Base-by-base conservation (phyloP, 64 coral and sea anemone genomes). In the Dendronephthya gigantea region DNA sequence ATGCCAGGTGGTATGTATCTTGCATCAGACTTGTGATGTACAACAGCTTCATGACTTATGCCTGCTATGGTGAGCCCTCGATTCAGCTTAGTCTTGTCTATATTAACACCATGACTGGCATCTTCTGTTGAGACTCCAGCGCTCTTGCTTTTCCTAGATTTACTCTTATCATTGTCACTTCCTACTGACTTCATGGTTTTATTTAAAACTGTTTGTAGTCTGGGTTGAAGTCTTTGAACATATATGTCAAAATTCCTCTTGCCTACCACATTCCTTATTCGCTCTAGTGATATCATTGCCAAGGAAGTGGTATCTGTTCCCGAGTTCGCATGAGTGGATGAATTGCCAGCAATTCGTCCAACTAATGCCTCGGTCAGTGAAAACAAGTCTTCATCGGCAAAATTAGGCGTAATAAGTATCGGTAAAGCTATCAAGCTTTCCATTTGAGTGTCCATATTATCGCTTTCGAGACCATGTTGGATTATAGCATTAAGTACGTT, bases 321-420 rank as follows among this genome's bases (percentile, higher is more conserved):
- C 92, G 3, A 98, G 68, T 7, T 79, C 9, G 15, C 72, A 39
- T 79, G 72, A 36, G 72, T 36, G 34, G 72, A 79, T 15, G 72
- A 36, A 79, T 79, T 79, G 72, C 72, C 32, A 4, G 72, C 14
- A 79, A 79, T 79, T 82, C 89, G 69, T 43, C 87, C 68, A 68
- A 98, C 92, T 19, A 93, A 92, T 30, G 95, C 90, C 86, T 93
- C 88, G 50, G 95, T 98, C 27, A 98, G 83, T 69, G 89, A 88
- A 92, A 98, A 98, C 66, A 98, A 83, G 91, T 98, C 95, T 33
- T 98, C 95, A 48, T 91, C 92, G n/a, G 95, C 95, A 58, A 98
- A 87, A 83, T 93, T 98, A 43, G 92, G 90, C 40, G 92, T 98
- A 47, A 98, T 93, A 34, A 98, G 86, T 87, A 98, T 98, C 35